phyloP scores from a whole-genome alignment of 1,140 invertebrate genomes.

The Lethrus apterus region DNA sequence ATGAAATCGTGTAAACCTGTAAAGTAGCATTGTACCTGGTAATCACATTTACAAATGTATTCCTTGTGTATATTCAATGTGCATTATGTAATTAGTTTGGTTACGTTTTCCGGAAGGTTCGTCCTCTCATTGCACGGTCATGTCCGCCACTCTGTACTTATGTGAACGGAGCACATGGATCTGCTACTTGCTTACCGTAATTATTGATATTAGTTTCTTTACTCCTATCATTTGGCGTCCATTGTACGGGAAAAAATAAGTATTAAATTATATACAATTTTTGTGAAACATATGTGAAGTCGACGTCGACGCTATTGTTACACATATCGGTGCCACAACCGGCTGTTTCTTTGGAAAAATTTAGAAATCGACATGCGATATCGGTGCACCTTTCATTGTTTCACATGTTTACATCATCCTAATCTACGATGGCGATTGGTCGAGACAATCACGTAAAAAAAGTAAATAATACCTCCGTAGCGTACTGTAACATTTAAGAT shows the following conservation, averaged over 20 bases:
- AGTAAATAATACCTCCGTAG: too few species aligned
- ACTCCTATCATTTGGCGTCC: conserved; percentile 35
- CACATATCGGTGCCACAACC: too few species aligned
- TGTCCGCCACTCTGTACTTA: conserved; percentile 21
- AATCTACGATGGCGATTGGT: too few species aligned
- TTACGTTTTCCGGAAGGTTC: conserved; percentile 14
- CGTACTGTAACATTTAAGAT: too few species aligned
- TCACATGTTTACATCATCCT: too few species aligned
- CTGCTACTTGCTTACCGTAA: conserved; percentile 34
- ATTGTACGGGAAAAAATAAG: conserved; percentile 35
- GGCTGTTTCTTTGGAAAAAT: too few species aligned
- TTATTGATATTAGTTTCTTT: conserved; percentile 34
- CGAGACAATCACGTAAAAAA: too few species aligned
- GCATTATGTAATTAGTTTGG: conserved; percentile 15
- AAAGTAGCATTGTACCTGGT: too few species aligned
- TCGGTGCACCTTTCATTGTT: too few species aligned
- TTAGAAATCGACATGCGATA: too few species aligned
- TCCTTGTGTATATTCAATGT: conserved; percentile 11
- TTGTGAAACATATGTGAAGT: conserved; percentile 32
- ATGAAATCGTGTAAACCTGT: too few species aligned
- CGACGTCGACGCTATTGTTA: conserved; percentile 28
- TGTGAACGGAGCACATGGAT: conserved; percentile 35
- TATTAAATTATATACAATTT: conserved; percentile 37
- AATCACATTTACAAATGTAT: too few species aligned
- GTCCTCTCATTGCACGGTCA: conserved; percentile 1